These are phyloP conservation scores for Rhizoglyphus robini DNA, from an alignment of 1,140 invertebrate genomes.

Conservation along the genomic window DNA sequence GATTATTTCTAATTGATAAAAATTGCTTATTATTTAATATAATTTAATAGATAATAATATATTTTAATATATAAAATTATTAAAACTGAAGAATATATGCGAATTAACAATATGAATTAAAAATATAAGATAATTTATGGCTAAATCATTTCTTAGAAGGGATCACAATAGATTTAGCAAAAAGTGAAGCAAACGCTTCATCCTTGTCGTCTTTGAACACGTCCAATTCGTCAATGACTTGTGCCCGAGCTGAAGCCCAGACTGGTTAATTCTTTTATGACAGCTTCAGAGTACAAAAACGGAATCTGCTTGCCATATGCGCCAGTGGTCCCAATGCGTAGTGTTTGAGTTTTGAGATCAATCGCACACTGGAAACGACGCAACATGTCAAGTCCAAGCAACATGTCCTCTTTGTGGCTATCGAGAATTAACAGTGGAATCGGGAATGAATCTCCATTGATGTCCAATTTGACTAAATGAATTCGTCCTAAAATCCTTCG, in stretches of 20 bases:
- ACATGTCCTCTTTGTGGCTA: conserved; percentile 96
- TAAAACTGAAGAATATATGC: no score
- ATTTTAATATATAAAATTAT: no score
- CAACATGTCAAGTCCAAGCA: conserved; percentile 91
- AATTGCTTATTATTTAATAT: no score
- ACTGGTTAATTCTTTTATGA: conserved; percentile 54
- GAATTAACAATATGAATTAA: no score
- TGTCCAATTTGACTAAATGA: conserved; percentile 62
- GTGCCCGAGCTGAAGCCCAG: conserved; percentile 60
- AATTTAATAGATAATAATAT: no score
- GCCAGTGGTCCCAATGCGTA: conserved; percentile 87
- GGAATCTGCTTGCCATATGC: conserved; percentile 77
- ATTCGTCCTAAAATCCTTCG: conserved; percentile 62
- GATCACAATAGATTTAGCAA: conserved; percentile 60
- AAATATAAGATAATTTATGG: no score
- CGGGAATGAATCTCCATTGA: conserved; percentile 79
- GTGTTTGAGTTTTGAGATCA: conserved; percentile 72
- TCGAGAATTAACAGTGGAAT: conserved; percentile 95
- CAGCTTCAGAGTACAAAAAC: conserved; percentile 63
- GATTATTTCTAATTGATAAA: no score
- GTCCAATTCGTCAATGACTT: conserved; percentile 58
- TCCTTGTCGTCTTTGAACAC: conserved; percentile 64
- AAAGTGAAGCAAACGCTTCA: conserved; percentile 60
- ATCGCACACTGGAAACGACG: conserved; percentile 93
- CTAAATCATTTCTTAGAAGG: conserved; percentile 22